Conservation (phyloP, 2,113 vertebrate genomes). For the human region DNA sequence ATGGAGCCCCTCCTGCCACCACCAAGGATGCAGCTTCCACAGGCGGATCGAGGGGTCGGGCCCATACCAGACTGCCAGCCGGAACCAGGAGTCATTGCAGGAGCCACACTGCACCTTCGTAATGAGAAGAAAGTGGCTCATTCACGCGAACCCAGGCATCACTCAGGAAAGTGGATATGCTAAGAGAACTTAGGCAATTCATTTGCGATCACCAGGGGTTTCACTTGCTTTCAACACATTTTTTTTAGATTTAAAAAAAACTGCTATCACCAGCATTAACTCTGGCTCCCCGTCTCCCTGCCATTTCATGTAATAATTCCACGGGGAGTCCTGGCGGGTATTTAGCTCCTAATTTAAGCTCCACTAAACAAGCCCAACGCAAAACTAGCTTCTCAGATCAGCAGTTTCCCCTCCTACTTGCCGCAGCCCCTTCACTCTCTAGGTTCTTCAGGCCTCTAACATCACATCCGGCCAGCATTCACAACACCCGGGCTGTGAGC, state of each 20-base stretch:
- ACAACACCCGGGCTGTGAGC: not conserved
- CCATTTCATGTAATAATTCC: conserved; percentile 70
- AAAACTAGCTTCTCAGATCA: conserved; percentile 15
- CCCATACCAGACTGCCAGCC: not conserved
- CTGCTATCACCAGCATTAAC: conserved; percentile 71
- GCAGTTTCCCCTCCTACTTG: not conserved
- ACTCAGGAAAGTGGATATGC: conserved; percentile 65
- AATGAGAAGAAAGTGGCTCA: conserved; percentile 57
- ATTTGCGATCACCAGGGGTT: conserved; percentile 79
- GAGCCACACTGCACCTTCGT: conserved; percentile 63
- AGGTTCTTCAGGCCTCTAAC: not conserved
- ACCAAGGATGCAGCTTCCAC: not conserved
- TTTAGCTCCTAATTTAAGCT: conserved; percentile 76
- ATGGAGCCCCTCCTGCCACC: conserved; percentile 71
- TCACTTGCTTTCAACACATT: conserved; percentile 81
- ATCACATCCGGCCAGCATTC: not conserved
- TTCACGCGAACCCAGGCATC: conserved; percentile 56
- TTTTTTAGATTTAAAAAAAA: conserved; percentile 33
- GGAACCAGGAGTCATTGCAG: conserved; percentile 55
- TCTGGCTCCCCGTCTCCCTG: conserved; percentile 72
- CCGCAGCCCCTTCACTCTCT: not conserved
- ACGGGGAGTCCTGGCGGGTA: conserved; percentile 67
- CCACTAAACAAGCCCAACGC: conserved; percentile 21
- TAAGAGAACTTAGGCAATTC: conserved; percentile 81
- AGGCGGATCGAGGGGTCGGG: not conserved